These are phyloP conservation scores for Drosophila nr. medialis DNA, from an alignment of 2,888 invertebrate species.

Conservation along the genomic window DNA sequence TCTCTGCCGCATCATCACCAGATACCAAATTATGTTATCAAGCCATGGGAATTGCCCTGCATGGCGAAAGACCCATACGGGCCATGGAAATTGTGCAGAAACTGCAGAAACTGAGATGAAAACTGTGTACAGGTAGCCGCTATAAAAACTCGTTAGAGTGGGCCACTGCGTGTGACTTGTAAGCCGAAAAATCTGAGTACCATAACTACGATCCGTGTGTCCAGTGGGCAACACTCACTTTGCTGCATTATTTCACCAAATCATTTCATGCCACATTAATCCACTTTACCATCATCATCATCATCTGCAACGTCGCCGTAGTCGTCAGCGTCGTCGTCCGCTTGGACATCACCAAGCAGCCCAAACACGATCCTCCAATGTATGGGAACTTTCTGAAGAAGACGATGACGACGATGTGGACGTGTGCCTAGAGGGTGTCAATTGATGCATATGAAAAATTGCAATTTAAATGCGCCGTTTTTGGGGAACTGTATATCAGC, in stretches of 20 bases:
- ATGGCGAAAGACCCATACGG: slow-evolving; percentile 65
- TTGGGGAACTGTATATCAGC: slow-evolving; percentile 41
- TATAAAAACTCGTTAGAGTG: slow-evolving; percentile 74
- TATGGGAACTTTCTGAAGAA: slow-evolving; percentile 70
- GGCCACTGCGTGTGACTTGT: slow-evolving; percentile 70
- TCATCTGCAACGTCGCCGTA: slow-evolving; percentile 29
- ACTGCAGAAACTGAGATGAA: slow-evolving; percentile 21
- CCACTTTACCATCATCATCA: slow-evolving; percentile 63
- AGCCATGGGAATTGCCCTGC: slow-evolving; percentile 78
- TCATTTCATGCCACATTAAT: slow-evolving; percentile 67
- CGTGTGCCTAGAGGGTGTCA: slow-evolving; percentile 83
- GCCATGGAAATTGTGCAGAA: slow-evolving; percentile 58
- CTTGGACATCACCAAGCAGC: slow-evolving; percentile 55
- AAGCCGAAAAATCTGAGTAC: slow-evolving; percentile 16
- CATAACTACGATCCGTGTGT: slow-evolving; percentile 31
- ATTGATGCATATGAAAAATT: slow-evolving; percentile 79
- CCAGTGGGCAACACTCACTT: slow-evolving; percentile 48
- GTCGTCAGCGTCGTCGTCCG: slow-evolving; percentile 43
- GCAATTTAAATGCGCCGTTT: slow-evolving; percentile 70
- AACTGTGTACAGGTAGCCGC: slow-evolving; percentile 70
- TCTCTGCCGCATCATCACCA: slow-evolving; percentile 42
- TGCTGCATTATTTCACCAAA: slow-evolving; percentile 63
- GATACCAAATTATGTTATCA: slow-evolving; percentile 77
- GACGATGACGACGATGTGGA: slow-evolving; percentile 52
- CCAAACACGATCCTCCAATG: slow-evolving; percentile 57